These are phyloP conservation scores for Parauchenoglanis punctatus DNA, from an alignment of 2,797 vertebrate genomes.

Conservation along the genomic window DNA sequence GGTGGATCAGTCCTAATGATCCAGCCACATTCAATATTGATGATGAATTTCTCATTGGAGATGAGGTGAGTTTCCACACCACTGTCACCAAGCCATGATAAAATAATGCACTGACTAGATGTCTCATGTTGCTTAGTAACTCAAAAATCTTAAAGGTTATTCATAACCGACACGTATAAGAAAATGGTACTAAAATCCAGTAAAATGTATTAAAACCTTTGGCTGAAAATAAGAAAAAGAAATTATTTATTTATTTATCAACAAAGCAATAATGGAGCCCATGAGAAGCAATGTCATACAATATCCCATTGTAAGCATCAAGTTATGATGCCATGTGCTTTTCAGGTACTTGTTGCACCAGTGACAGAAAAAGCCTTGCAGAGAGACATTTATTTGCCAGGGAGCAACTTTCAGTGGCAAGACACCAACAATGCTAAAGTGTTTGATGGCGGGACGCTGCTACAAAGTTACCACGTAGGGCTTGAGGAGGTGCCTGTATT, in stretches of 20 bases:
- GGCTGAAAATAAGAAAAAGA: neutral
- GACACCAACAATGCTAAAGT: slow-evolving; percentile 81
- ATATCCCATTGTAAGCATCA: neutral
- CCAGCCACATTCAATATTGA: slow-evolving; percentile 80
- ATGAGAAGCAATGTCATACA: neutral
- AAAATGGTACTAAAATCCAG: neutral
- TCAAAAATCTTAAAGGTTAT: neutral
- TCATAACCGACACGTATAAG: neutral
- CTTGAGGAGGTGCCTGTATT: slow-evolving; percentile 85
- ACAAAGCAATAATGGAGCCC: no score
- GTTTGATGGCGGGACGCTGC: slow-evolving; percentile 84
- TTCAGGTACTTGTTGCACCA: slow-evolving; percentile 88
- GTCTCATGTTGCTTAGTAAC: neutral
- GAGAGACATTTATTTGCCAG: slow-evolving; percentile 87
- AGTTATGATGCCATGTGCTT: slow-evolving; percentile 11
- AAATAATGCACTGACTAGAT: neutral
- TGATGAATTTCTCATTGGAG: slow-evolving; percentile 90
- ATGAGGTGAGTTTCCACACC: slow-evolving; percentile 76
- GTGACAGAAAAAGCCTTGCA: slow-evolving; percentile 78
- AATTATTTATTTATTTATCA: neutral
- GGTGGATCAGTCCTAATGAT: slow-evolving; percentile 88
- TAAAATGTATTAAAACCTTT: neutral
- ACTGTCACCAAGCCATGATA: neutral
- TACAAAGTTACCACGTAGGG: slow-evolving; percentile 81
- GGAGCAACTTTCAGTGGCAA: slow-evolving; percentile 81